A percentile compares a stretch with the other conserved stretches of the same genome.
These are phyloP conservation scores for Bufo gargarizans DNA, from an alignment of 2,113 vertebrate genomes.

Conservation along the genomic window DNA sequence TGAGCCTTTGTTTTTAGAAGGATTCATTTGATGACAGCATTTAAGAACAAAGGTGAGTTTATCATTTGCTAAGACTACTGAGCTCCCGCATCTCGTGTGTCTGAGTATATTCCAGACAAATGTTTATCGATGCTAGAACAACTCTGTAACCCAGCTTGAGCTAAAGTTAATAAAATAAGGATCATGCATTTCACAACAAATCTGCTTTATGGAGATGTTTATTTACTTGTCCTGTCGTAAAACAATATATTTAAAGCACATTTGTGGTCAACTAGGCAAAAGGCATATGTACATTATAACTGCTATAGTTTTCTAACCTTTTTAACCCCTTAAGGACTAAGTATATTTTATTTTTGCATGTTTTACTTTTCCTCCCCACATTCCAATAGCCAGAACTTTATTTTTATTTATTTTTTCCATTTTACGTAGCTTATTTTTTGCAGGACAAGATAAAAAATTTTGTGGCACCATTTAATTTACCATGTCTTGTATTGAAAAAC, in stretches of 20 bases:
- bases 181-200: slow-evolving; percentile 1
- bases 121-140: slow-evolving; percentile 36
- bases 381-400: no score
- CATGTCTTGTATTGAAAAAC: no score
- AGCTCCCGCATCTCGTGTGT: neutral
- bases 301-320: neutral
- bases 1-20: slow-evolving; percentile 22
- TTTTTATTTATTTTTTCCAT: no score
- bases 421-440: no score
- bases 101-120: slow-evolving; percentile 17
- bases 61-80: slow-evolving; percentile 30
- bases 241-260: neutral
- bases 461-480: no score
- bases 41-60: slow-evolving; percentile 46
- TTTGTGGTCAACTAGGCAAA: neutral
- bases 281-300: neutral
- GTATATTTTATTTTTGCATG: no score
- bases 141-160: slow-evolving; percentile 16
- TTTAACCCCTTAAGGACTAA: neutral
- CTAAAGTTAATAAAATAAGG: slow-evolving; percentile 43
- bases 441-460: no score
- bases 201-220: slow-evolving; percentile 13
- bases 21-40: slow-evolving; percentile 37
- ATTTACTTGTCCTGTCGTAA: neutral
- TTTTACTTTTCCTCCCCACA: no score